Evolutionary conservation across 2,113 vertebrate species (phyloP).

Genomic region (Gambusia holbrooki): DNA sequence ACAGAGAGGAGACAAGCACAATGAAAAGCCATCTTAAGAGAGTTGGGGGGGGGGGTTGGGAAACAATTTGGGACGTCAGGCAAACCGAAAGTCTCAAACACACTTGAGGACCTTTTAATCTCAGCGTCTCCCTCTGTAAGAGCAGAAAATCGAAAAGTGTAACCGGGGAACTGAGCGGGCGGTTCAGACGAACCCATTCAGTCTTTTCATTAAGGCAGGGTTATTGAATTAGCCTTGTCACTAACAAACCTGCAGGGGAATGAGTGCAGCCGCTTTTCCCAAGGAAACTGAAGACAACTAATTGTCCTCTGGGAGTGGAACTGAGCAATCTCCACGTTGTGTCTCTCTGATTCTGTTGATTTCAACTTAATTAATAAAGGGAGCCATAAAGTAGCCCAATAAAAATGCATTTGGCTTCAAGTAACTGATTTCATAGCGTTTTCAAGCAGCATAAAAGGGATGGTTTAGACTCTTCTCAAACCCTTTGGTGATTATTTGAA

Average conservation of each 20-base stretch:
- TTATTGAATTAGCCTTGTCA: conserved; percentile 29
- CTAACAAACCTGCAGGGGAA: conserved; percentile 23
- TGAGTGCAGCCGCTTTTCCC: not conserved
- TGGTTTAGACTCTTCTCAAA: not conserved
- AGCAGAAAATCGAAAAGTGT: conserved; percentile 61
- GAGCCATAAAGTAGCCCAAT: not conserved
- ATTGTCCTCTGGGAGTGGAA: not conserved
- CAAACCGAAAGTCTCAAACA: conserved; percentile 11
- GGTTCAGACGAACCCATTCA: conserved; percentile 29
- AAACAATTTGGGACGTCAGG: conserved; percentile 21
- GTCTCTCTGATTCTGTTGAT: not conserved
- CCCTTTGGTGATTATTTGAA: conserved; percentile 1
- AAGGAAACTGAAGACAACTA: not conserved
- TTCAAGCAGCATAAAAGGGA: conserved; percentile 1
- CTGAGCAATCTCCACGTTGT: not conserved
- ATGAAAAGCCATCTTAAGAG: conserved; percentile 12
- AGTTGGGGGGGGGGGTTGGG: not conserved
- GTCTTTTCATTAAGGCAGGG: conserved; percentile 30
- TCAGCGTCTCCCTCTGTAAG: conserved; percentile 55
- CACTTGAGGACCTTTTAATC: conserved; percentile 43
- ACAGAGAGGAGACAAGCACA: conserved; percentile 6
- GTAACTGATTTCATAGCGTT: not conserved
- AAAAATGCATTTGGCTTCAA: not conserved
- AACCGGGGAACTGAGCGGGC: conserved; percentile 12
- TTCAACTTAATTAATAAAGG: not conserved